phyloP scores from a whole-genome alignment of 2,797 vertebrate species.

The Leptoclinus maculatus region DNA sequence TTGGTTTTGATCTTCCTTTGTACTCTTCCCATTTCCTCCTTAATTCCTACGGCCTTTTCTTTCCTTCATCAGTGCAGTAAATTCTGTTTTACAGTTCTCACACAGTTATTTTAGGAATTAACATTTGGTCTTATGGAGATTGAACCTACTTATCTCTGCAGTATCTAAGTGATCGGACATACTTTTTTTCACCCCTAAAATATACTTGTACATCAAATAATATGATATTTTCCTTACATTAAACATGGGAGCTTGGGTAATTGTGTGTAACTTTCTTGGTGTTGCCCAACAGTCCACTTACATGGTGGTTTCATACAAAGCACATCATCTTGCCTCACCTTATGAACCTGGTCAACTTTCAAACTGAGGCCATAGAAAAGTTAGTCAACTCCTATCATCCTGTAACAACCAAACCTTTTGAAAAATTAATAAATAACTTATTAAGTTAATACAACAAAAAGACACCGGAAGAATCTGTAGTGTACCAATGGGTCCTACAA shows the following conservation, averaged over 20 bases:
- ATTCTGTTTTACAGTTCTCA: not conserved
- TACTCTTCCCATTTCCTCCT: not conserved
- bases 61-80: not conserved
- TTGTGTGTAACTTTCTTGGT: not conserved
- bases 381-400: not conserved
- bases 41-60: not conserved
- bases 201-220: not conserved
- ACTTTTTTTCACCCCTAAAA: not conserved
- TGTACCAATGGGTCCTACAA: too few species aligned
- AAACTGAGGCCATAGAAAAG: not conserved
- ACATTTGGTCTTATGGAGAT: not conserved
- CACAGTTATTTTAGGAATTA: not conserved
- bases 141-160: not conserved
- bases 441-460: not conserved
- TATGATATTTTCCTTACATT: not conserved
- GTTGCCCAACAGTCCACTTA: not conserved
- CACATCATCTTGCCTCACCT: not conserved
- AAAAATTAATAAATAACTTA: not conserved
- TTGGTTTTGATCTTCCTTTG: conserved; percentile 19
- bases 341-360: not conserved
- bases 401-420: not conserved
- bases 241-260: not conserved
- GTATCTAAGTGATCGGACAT: not conserved
- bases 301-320: not conserved
- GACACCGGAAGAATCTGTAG: not conserved